These are phyloP conservation scores for Pituophis catenifer DNA, from an alignment of 2,113 vertebrate genomes.

Conservation along the genomic window DNA sequence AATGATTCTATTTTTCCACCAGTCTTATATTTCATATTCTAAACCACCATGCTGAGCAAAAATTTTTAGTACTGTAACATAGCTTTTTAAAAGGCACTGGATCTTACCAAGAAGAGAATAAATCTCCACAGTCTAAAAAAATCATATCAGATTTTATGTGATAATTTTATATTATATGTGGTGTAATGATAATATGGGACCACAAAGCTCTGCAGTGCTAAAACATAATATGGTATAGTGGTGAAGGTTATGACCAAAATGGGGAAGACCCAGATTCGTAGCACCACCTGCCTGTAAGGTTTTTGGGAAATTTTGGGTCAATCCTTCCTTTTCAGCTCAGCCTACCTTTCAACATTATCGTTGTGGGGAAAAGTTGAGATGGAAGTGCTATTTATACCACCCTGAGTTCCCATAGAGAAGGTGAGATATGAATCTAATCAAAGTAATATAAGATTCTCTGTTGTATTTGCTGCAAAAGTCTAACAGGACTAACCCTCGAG, in stretches of 20 bases:
- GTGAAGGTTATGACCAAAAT: not conserved
- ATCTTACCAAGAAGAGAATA: not conserved
- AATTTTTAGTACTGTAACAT: not conserved
- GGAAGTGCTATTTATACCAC: not conserved
- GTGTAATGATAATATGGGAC: not conserved
- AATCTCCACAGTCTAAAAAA: not conserved
- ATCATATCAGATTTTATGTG: not conserved
- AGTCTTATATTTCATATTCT: not conserved
- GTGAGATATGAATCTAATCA: not conserved
- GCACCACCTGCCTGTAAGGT: not conserved
- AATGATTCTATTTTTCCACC: not conserved
- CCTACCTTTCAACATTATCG: not conserved
- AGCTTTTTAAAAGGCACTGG: not conserved
- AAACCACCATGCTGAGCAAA: not conserved
- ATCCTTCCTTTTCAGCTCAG: not conserved
- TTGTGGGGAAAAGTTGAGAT: not conserved
- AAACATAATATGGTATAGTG: not conserved
- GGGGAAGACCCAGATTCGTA: not conserved
- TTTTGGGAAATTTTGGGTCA: not conserved
- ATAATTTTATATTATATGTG: not conserved
- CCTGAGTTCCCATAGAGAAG: not conserved
- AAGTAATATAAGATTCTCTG: not conserved
- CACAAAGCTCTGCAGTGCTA: not conserved
- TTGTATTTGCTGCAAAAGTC: not conserved
- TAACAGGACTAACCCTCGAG: not conserved